These are phyloP conservation scores for Lepeophtheirus nordmannii DNA, from an alignment of 2,888 invertebrate species.

Conservation along the genomic window DNA sequence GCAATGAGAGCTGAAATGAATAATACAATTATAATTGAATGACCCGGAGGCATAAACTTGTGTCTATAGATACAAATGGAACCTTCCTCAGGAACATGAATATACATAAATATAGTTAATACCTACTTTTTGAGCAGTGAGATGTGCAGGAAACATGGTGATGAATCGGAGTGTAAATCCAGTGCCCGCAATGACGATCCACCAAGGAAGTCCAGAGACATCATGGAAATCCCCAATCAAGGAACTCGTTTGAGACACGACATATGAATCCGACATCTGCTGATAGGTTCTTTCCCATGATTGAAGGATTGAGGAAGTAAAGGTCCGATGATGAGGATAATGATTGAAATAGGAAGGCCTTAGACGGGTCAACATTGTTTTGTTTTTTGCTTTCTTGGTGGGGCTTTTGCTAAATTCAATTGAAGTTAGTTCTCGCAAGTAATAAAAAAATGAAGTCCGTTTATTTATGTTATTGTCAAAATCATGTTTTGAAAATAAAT, in stretches of 20 bases:
- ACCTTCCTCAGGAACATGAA: too few relatives aligned
- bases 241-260: background rate
- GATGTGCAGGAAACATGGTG: conserved; percentile 9
- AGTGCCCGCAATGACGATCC: background rate
- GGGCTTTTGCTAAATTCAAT: too few relatives aligned
- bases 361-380: background rate
- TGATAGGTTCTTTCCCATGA: background rate
- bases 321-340: background rate
- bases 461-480: too few relatives aligned
- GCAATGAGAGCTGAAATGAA: background rate
- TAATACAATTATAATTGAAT: background rate
- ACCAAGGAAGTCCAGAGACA: conserved; percentile 1
- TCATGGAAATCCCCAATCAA: background rate
- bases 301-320: background rate
- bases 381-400: too few relatives aligned
- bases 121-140: conserved; percentile 4
- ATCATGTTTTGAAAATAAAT: too few relatives aligned
- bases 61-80: too few relatives aligned
- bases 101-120: too few relatives aligned
- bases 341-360: background rate
- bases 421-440: too few relatives aligned
- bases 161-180: background rate
- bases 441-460: too few relatives aligned
- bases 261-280: background rate
- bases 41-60: too few relatives aligned